These are phyloP conservation scores for Vulpes vulpes DNA, from an alignment of 2,113 vertebrate species.

Conservation along the genomic window DNA sequence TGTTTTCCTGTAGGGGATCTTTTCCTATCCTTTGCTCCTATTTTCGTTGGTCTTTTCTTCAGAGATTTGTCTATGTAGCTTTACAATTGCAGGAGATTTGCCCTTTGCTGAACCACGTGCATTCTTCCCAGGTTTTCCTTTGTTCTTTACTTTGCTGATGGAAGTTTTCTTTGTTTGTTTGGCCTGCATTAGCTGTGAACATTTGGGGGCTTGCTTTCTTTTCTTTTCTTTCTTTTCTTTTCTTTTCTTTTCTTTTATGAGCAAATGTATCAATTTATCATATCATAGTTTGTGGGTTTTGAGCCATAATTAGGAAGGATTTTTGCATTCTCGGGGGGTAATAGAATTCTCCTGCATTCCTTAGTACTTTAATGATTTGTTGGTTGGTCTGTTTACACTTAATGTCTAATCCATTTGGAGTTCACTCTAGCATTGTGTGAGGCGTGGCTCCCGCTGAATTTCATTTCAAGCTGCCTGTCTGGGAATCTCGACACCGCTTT, in stretches of 20 bases:
- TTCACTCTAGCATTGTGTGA: slow-evolving; percentile 12
- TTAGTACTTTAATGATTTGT: not conserved
- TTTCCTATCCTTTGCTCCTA: not conserved
- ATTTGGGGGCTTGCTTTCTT: not conserved
- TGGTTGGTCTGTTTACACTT: not conserved
- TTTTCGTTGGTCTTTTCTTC: slow-evolving; percentile 20
- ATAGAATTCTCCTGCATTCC: slow-evolving; percentile 4
- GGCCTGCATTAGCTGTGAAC: not conserved
- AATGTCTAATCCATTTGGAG: slow-evolving; percentile 26
- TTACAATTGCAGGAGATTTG: not conserved
- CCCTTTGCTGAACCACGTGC: not conserved
- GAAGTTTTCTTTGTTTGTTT: slow-evolving; percentile 28
- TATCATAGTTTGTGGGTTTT: slow-evolving; percentile 26
- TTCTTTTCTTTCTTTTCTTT: not conserved
- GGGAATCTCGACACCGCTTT: not conserved
- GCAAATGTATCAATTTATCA: slow-evolving; percentile 3
- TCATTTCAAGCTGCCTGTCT: not conserved
- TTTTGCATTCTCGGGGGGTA: not conserved
- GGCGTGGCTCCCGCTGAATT: not conserved
- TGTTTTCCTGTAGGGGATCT: not conserved
- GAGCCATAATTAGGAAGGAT: slow-evolving; percentile 16
- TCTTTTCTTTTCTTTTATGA: not conserved
- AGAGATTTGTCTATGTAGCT: not conserved
- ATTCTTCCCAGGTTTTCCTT: slow-evolving; percentile 31
- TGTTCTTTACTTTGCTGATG: not conserved